Evolutionary conservation across 2,113 vertebrate species (phyloP), one percentile per base, ranked within the genome.

Genomic region (Xenus cinereus): DNA sequence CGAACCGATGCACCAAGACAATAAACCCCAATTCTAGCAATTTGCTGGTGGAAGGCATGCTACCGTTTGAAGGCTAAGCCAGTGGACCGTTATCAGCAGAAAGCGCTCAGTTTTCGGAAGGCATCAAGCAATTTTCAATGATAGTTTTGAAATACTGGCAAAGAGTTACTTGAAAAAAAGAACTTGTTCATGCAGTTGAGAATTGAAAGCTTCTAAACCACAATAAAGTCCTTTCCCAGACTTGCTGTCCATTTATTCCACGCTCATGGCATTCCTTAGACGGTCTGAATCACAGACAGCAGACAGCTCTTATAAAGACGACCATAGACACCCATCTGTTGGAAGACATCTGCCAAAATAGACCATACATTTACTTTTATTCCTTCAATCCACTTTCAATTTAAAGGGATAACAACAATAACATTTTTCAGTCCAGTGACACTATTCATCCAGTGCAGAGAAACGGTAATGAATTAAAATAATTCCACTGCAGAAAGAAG

Each of bases 131-230:
- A 69, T 9, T 41, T 83, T 48, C 84, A 62, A 6, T 64, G 84
- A 68, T 84, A 41, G 84, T 95, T 96, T 81, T 91, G 94, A 93
- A 97, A 95, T 83, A 57, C 89, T 97, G 95, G 89, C 84, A 73
- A 62, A 86, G 82, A 97, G 87, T 95, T 88, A 33, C 80, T 97
- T 85, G 60, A 87, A 92, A 96, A 92, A 77, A 96, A 92, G 85
- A 94, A 97, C 88, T 96, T 77, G 76, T 72, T 80, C 97, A 88
- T 97, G 96, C 87, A 84, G 96, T 94, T 95, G 90, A 92, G 96
- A 96, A 94, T 89, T 96, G 96, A 78, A 96, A 95, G 97, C 97
- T 97, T 94, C 94, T 95, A 96, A 98, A 97, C 94, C 94, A 97
- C 97, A 97, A 97, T 94, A 97, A 97, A 98, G 93, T 83, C 92